Evolutionary conservation across 2,888 invertebrate genomes (phyloP).

Genomic region (Polyommatus iphigenia): DNA sequence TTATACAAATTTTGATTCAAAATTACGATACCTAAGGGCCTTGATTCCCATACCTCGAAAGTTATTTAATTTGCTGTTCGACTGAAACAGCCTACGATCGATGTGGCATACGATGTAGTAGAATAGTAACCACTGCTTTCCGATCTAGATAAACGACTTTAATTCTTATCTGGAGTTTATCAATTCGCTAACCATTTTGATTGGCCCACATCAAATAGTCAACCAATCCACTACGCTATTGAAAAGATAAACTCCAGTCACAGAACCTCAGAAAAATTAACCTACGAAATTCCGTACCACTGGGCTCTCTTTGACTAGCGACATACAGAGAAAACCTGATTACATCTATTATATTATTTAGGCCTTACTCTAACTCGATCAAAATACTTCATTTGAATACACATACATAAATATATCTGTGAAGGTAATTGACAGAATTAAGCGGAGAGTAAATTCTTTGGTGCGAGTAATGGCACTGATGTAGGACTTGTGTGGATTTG

Average conservation of each 20-base stretch:
- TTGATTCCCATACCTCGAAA: not conserved
- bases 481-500: not conserved
- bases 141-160: not conserved
- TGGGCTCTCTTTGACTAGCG: slow-evolving; percentile 25
- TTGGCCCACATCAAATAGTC: too few species aligned
- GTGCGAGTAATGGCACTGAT: slow-evolving; percentile 43
- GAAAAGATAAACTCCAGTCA: too few species aligned
- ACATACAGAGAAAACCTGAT: slow-evolving; percentile 26
- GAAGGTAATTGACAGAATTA: slow-evolving; percentile 32
- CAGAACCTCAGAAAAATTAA: not conserved
- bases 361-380: slow-evolving; percentile 28
- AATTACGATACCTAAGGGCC: not conserved
- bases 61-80: not conserved
- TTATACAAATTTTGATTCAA: not conserved
- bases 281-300: not conserved
- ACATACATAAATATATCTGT: slow-evolving; percentile 39
- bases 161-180: too few species aligned
- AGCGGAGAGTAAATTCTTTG: slow-evolving; percentile 42
- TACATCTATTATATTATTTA: slow-evolving; percentile 28
- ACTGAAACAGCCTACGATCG: not conserved
- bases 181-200: too few species aligned
- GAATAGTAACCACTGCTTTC: not conserved
- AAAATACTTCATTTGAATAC: slow-evolving; percentile 31
- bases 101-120: too few species aligned
- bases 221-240: too few species aligned